Conservation (phyloP, 2,888 invertebrate genomes). For the Papilio gigon region DNA sequence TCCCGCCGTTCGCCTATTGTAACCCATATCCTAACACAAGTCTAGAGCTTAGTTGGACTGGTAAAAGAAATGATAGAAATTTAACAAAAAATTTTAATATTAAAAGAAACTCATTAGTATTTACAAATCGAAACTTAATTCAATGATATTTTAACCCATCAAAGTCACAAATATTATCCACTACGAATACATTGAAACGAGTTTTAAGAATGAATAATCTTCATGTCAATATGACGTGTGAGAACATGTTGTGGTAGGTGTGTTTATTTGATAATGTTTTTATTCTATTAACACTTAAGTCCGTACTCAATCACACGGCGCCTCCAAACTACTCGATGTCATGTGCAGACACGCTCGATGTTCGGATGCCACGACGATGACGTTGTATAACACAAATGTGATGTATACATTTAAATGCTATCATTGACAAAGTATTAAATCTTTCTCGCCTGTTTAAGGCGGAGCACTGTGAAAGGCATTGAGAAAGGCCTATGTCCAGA, state of each 20-base stretch:
- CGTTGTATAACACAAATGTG: not conserved
- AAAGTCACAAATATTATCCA: not conserved
- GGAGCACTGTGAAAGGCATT: no score
- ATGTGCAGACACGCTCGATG: not conserved
- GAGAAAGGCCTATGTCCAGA: no score
- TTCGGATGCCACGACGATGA: not conserved
- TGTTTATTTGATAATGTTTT: slow-evolving; percentile 12
- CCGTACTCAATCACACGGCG: slow-evolving; percentile 20
- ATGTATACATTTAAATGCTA: not conserved
- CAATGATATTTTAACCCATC: not conserved
- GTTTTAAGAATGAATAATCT: slow-evolving; percentile 11
- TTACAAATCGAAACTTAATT: not conserved
- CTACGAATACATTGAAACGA: not conserved
- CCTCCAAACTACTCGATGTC: slow-evolving; percentile 9
- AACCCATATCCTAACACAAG: no score
- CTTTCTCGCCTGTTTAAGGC: not conserved
- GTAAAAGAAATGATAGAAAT: no score
- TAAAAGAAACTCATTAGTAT: no score
- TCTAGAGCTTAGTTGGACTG: no score
- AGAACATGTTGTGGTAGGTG: slow-evolving; percentile 5
- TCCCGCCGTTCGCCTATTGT: no score
- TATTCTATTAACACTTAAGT: slow-evolving; percentile 18
- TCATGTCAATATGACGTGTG: slow-evolving; percentile 6
- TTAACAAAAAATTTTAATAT: no score
- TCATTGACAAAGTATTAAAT: slow-evolving; percentile 4